A percentile compares a stretch with the other conserved stretches of the same genome.
Evolutionary conservation across 2,888 invertebrate genomes (phyloP).

Genomic region (Pseudococcus jackbeardsleyi): DNA sequence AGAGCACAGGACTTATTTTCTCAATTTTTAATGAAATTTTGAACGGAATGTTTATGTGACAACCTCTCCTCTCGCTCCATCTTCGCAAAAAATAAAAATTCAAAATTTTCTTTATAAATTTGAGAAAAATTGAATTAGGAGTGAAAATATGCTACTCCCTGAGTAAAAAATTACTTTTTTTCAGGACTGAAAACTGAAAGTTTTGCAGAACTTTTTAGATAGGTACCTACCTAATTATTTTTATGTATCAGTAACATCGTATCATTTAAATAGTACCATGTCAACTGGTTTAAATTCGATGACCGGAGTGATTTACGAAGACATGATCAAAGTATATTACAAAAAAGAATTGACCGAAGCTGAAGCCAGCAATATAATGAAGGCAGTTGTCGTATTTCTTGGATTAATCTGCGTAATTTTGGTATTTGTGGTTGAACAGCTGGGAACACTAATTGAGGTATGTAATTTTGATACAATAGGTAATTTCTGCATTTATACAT

Average conservation of each 20-base stretch:
- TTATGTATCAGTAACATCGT: too few relatives aligned
- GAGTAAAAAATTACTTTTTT: too few relatives aligned
- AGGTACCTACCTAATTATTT: not conserved
- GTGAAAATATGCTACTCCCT: too few relatives aligned
- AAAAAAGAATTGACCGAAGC: conserved; percentile 77
- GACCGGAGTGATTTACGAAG: conserved; percentile 84
- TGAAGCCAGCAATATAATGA: conserved; percentile 79
- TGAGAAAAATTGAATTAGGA: too few relatives aligned
- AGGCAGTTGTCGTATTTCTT: conserved; percentile 77
- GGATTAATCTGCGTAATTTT: conserved; percentile 78
- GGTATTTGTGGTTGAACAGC: conserved; percentile 80
- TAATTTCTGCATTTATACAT: not conserved
- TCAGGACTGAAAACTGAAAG: too few relatives aligned
- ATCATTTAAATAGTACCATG: conserved; percentile 75
- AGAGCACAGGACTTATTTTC: too few relatives aligned
- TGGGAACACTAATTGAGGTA: conserved; percentile 78
- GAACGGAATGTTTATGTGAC: too few relatives aligned
- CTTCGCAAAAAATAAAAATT: too few relatives aligned
- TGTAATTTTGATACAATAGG: not conserved
- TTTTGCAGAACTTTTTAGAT: too few relatives aligned
- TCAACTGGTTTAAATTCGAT: conserved; percentile 86
- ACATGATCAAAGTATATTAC: conserved; percentile 80
- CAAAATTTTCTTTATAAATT: too few relatives aligned
- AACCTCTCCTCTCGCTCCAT: too few relatives aligned
- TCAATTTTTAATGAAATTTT: too few relatives aligned